Base-by-base conservation (phyloP, 2,888 invertebrate genomes). In the Orthosia incerta region DNA sequence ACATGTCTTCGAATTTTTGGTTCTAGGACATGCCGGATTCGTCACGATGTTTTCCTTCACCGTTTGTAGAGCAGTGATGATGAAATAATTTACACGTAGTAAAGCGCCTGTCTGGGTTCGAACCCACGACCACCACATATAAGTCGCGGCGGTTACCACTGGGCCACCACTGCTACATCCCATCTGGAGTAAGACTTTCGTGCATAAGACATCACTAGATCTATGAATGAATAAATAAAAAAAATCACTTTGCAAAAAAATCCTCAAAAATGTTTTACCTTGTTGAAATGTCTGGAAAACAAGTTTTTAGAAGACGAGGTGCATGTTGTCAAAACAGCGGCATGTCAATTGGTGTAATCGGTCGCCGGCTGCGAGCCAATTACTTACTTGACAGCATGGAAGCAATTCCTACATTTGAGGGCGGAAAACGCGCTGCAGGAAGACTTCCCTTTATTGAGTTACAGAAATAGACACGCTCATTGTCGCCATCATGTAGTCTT, bases 371-470 rank as follows among this genome's bases (percentile, higher is more conserved):
- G 95, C 89, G 94, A 93, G 93, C 90, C 96, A 96, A 96, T 96
- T 96, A 96, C 93, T 94, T 94, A 96, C 91, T 96, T 95, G 94
- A 93, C 94, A 94, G 94, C 93, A 92, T 96, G 95, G 95, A 95
- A 95, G 95, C 94, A 95, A 95, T 96, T 96, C 95, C 93, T 94
- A 94, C 95, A 95, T 96, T 95, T 95, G 95, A 94, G 93, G 94
- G 94, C 95, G 95, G 95, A 96, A 95, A 95, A 84, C 86, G 94
- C 91, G 89, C 91, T 90, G 92, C 94, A 95, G 95, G 94, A 95
- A 96, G 93, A 94, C 94, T 95, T 95, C 95, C 96, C 93, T 94
- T 95, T 94, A 94, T 94, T 93, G 89, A 91, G 91, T 90, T 92
- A 93, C 94, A 91, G 88, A 92, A 92, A 93, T 93, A 92, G 91